phyloP scores from a whole-genome alignment of 2,113 vertebrate genomes.

The Anguilla japonica region DNA sequence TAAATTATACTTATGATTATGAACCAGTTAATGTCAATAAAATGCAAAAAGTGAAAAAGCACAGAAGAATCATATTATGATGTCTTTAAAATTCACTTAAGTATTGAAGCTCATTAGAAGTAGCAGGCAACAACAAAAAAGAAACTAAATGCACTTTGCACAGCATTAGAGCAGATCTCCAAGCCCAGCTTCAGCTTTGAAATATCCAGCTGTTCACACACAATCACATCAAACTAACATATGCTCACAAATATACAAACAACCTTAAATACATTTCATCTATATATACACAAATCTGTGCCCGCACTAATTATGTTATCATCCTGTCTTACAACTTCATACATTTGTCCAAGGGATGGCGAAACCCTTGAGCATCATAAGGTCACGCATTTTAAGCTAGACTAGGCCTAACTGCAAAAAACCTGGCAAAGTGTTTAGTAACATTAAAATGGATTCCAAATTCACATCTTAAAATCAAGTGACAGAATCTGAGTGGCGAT shows the following conservation, averaged over 20 bases:
- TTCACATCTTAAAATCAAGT: constrained; percentile 5
- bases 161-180: not conserved
- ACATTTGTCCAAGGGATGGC: not conserved
- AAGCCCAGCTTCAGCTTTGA: not conserved
- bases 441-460: constrained; percentile 12
- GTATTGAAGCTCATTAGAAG: not conserved
- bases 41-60: not conserved
- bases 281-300: not conserved
- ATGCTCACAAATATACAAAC: not conserved
- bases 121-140: not conserved
- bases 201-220: not conserved
- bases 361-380: not conserved
- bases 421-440: not conserved
- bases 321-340: not conserved
- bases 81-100: not conserved
- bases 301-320: not conserved
- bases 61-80: not conserved
- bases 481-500: not conserved
- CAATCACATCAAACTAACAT: not conserved
- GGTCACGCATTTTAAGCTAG: not conserved
- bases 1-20: not conserved
- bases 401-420: not conserved
- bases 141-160: not conserved
- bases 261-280: not conserved
- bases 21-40: not conserved